Evolutionary conservation across 1,140 invertebrate species (phyloP).

Genomic region (Aplysia californica): DNA sequence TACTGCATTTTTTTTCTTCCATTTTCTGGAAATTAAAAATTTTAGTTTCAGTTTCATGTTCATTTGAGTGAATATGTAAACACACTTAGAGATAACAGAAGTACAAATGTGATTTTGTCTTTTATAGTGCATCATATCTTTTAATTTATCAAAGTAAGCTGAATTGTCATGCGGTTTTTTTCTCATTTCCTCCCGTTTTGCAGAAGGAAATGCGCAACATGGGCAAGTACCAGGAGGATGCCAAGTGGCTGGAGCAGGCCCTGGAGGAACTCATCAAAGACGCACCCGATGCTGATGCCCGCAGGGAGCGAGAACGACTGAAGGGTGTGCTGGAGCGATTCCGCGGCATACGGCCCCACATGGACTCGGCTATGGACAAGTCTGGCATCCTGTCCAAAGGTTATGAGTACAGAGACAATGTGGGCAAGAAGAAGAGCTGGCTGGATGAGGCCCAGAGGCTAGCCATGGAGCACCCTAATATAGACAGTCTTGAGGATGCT

Average conservation of each 20-base stretch:
- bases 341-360: conserved; percentile 89
- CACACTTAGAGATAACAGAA: too few species aligned
- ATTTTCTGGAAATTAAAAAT: too few species aligned
- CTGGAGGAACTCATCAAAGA: conserved; percentile 87
- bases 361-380: conserved; percentile 91
- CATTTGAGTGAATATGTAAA: too few species aligned
- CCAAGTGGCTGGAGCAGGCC: conserved; percentile 94
- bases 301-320: conserved; percentile 78
- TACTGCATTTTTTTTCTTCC: too few species aligned
- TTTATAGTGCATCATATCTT: too few species aligned
- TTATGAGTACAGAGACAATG: conserved; percentile 89
- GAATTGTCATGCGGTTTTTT: too few species aligned
- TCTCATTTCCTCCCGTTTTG: too few species aligned
- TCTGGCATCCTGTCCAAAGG: conserved; percentile 92
- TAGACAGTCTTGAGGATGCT: conserved; percentile 81
- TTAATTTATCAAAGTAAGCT: too few species aligned
- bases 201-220: conserved; percentile 73
- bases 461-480: conserved; percentile 77
- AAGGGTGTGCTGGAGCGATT: conserved; percentile 79
- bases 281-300: conserved; percentile 81
- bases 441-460: conserved; percentile 61
- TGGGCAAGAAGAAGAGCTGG: conserved; percentile 78
- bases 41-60: too few species aligned
- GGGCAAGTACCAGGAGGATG: conserved; percentile 88
- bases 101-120: too few species aligned